Conservation (phyloP, 2,797 vertebrate species). For the Botia almorhae region DNA sequence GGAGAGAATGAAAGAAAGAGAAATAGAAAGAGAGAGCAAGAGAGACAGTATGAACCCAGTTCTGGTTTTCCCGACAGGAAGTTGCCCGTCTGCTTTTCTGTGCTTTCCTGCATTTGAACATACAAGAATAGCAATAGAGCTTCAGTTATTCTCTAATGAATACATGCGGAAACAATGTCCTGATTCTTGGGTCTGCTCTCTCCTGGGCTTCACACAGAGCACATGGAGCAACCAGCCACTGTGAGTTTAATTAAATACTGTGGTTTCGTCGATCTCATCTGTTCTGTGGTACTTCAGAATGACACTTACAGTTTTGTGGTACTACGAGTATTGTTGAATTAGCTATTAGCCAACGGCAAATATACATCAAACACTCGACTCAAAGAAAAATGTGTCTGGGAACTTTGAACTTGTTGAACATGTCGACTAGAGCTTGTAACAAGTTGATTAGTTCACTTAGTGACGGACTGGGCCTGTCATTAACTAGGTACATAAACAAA, state of each 20-base stretch:
- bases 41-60: neutral
- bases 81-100: conserved; percentile 36
- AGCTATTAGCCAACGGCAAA: no score
- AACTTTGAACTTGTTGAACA: no score
- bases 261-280: neutral
- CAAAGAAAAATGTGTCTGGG: no score
- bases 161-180: conserved; percentile 21
- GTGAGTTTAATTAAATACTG: neutral
- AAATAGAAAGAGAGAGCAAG: neutral
- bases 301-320: no score
- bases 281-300: no score
- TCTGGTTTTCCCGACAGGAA: conserved; percentile 52
- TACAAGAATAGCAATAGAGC: conserved; percentile 2
- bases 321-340: no score
- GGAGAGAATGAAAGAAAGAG: no score
- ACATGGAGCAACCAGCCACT: neutral
- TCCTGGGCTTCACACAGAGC: neutral
- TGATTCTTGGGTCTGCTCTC: neutral
- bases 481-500: no score
- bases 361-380: no score
- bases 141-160: conserved; percentile 11
- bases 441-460: no score
- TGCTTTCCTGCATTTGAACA: conserved; percentile 44
- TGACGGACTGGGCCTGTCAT: no score
- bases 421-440: no score